Conservation (phyloP, 2,797 vertebrate species). For the Cuculus canorus region DNA sequence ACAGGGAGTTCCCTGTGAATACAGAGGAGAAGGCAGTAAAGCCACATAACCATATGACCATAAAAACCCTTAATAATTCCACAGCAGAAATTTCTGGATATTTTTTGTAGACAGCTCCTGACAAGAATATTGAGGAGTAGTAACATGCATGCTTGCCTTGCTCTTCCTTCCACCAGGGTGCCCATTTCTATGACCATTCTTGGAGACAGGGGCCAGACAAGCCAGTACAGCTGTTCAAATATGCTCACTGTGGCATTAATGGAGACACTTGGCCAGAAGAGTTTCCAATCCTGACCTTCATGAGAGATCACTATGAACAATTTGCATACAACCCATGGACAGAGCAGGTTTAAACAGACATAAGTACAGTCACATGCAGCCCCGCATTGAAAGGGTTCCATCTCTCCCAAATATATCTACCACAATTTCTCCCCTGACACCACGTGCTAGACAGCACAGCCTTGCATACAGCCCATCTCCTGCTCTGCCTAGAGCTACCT, state of each 20-base stretch:
- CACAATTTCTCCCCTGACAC: background rate
- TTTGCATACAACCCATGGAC: no score
- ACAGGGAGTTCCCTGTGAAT: background rate
- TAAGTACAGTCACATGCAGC: background rate
- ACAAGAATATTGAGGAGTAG: background rate
- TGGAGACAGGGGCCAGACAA: background rate
- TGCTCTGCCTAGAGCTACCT: background rate
- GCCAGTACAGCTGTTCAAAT: background rate
- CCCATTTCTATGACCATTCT: background rate
- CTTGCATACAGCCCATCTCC: fast-evolving
- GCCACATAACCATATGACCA: background rate
- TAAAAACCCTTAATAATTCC: background rate
- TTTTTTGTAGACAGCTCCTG: background rate
- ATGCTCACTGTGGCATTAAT: background rate
- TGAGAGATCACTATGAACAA: background rate
- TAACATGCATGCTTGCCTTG: fast-evolving
- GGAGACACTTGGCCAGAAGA: background rate
- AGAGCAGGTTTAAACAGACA: background rate
- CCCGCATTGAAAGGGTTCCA: background rate
- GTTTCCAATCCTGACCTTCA: background rate
- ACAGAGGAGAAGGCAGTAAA: background rate
- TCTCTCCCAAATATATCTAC: background rate
- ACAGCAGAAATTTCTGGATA: background rate
- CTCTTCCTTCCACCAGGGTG: background rate
- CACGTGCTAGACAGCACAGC: background rate